phyloP scores from a whole-genome alignment of 2,113 vertebrate genomes.

The Alexandromys fortis region DNA sequence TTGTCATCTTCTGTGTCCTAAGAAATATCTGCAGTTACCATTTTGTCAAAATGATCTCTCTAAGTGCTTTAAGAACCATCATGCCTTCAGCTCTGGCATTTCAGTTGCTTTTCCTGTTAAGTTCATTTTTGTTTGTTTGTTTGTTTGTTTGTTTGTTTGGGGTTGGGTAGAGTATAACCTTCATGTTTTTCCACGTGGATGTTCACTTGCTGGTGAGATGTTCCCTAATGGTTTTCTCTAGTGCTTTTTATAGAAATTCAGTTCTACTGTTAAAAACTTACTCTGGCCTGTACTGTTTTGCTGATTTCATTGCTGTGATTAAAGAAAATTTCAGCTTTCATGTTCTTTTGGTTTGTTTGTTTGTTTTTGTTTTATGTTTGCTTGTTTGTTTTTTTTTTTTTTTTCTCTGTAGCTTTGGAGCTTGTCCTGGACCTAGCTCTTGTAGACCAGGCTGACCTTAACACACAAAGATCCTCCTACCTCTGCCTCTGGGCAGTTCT shows the following conservation, averaged over 20 bases:
- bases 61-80: conserved; percentile 26
- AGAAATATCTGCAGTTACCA: neutral
- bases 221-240: conserved; percentile 11
- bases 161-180: conserved; percentile 39
- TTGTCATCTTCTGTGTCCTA: neutral
- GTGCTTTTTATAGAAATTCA: conserved; percentile 45
- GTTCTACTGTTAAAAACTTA: neutral
- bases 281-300: neutral
- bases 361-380: too few species aligned
- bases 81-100: neutral
- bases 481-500: too few species aligned
- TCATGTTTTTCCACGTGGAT: conserved; percentile 54
- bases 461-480: too few species aligned
- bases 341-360: too few species aligned
- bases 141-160: conserved; percentile 21
- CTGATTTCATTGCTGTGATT: neutral
- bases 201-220: conserved; percentile 28
- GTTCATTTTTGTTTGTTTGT: conserved; percentile 42
- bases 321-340: conserved; percentile 33
- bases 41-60: conserved; percentile 2
- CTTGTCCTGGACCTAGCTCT: too few species aligned
- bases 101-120: neutral
- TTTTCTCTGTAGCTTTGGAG: too few species aligned
- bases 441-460: too few species aligned
- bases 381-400: too few species aligned